Base-by-base conservation (phyloP, 2,113 vertebrate genomes). In the Agelaius tricolor region DNA sequence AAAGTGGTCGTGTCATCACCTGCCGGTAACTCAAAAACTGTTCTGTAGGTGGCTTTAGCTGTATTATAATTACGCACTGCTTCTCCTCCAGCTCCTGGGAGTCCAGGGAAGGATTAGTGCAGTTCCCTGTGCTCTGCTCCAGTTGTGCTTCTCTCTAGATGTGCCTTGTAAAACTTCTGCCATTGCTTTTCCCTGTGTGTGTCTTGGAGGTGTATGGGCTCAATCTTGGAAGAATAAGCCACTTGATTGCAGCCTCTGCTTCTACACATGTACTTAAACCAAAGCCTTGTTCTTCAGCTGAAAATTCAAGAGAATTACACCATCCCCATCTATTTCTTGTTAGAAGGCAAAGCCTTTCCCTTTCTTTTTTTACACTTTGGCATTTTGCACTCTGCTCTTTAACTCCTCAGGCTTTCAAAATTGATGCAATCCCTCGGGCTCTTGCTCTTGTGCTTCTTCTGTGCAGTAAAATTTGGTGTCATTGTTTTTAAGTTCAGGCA, bases 71-170 rank as follows among this genome's bases (percentile, higher is more conserved):
- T n/a, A 13, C 6, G 1, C 13, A 1, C 10, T 49, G 62, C 49
- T 78, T 9, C 21, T 89, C 51, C 26, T 68, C 17, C 44, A 37
- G 68, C 11, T 8, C 41, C n/a, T 47, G 27, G 6, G 2, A 57
- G 49, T 37, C 41, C 20, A 30, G 11, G 77, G 39, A 68, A 52
- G 77, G 66, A 58, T 71, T 22, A 23, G 2, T 52, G 31, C 35
- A 4, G 9, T 6, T 20, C 58, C 10, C 6, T 26, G 19, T 51
- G 44, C 47, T 13, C 1, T 7, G 1, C 4, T 7, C 3, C 44
- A 6, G 30, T 33, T 59, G 10, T 5, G 22, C 51, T 41, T 47
- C 37, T 85, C 21, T 52, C 33, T 37, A 20, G 33, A 26, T 26
- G 18, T 21, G 71, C 33, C 54, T 57, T 83, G 9, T 62, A 26